phyloP scores from a whole-genome alignment of 2,888 invertebrate species.

The Drosophila kokeensis region DNA sequence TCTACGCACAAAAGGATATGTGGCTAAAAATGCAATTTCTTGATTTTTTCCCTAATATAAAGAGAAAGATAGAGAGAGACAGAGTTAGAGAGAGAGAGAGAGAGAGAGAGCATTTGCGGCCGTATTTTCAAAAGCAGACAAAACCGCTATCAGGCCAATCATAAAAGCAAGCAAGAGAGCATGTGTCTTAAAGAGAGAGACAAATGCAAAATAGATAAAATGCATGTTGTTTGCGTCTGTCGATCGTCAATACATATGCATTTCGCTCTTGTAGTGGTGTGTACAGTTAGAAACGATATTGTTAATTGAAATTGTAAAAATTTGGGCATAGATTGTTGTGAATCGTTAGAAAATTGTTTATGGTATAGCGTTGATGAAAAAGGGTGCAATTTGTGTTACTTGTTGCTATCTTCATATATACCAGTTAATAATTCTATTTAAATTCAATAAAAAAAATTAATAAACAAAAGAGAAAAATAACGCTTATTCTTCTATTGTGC shows the following conservation, averaged over 20 bases:
- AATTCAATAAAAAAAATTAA: slow-evolving; percentile 50
- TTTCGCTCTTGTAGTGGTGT: slow-evolving; percentile 43
- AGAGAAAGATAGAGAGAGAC: background rate
- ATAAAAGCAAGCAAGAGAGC: slow-evolving; percentile 34
- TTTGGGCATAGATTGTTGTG: slow-evolving; percentile 67
- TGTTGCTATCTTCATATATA: slow-evolving; percentile 78
- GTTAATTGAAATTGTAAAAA: slow-evolving; percentile 53
- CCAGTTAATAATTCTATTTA: slow-evolving; percentile 76
- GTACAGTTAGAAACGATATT: slow-evolving; percentile 53
- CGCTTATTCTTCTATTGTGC: background rate
- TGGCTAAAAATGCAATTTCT: slow-evolving; percentile 16
- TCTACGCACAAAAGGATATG: slow-evolving; percentile 31
- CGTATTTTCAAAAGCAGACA: slow-evolving; percentile 23
- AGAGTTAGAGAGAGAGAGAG: background rate
- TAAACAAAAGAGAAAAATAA: slow-evolving; percentile 23
- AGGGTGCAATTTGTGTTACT: slow-evolving; percentile 68
- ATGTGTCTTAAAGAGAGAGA: slow-evolving; percentile 32
- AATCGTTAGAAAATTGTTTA: slow-evolving; percentile 77
- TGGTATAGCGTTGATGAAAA: slow-evolving; percentile 59
- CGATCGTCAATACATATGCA: slow-evolving; percentile 35
- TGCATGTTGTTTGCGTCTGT: slow-evolving; percentile 21
- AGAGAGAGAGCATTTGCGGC: slow-evolving; percentile 20
- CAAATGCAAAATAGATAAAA: slow-evolving; percentile 7
- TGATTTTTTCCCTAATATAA: background rate
- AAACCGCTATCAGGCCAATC: slow-evolving; percentile 52